Evolutionary conservation across 1,140 invertebrate genomes (phyloP).

Genomic region (Eumeta japonica): DNA sequence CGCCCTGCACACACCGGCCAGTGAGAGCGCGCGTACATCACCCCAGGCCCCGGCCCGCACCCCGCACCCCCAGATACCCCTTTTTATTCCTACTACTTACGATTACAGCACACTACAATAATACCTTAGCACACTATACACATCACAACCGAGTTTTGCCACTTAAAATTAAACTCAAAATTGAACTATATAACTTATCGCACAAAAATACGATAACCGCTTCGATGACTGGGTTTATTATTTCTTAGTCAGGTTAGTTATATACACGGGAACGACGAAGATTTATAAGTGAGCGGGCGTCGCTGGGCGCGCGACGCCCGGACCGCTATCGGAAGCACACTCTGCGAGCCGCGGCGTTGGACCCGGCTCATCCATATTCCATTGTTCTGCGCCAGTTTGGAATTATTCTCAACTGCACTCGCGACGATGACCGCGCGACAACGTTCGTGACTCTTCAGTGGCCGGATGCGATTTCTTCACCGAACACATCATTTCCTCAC

Average conservation of each 20-base stretch:
- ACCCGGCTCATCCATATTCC: slow-evolving; percentile 51
- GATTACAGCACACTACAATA: slow-evolving; percentile 13
- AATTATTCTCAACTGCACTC: slow-evolving; percentile 41
- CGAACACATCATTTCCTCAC: slow-evolving; percentile 53
- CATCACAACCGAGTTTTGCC: slow-evolving; percentile 56
- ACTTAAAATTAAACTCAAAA: slow-evolving; percentile 33
- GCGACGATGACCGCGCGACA: slow-evolving; percentile 25
- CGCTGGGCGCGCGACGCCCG: no score
- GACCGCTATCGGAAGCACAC: slow-evolving; percentile 38
- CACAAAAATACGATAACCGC: slow-evolving; percentile 57
- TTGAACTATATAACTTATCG: slow-evolving; percentile 24
- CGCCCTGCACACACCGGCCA: slow-evolving; percentile 33
- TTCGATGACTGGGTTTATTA: slow-evolving; percentile 50
- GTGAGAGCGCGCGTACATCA: slow-evolving; percentile 14
- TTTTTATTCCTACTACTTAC: no score
- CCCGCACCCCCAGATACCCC: slow-evolving; percentile 18
- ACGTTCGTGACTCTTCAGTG: slow-evolving; percentile 41
- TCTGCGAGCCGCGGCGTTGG: slow-evolving; percentile 17
- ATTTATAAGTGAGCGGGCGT: neutral
- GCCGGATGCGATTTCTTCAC: slow-evolving; percentile 30
- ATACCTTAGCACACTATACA: slow-evolving; percentile 44
- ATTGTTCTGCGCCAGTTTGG: slow-evolving; percentile 38
- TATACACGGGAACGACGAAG: neutral
- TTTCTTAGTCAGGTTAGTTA: neutral
- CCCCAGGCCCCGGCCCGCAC: neutral